phyloP scores from a whole-genome alignment of 1,140 invertebrate genomes.

The Triops longicaudatus region DNA sequence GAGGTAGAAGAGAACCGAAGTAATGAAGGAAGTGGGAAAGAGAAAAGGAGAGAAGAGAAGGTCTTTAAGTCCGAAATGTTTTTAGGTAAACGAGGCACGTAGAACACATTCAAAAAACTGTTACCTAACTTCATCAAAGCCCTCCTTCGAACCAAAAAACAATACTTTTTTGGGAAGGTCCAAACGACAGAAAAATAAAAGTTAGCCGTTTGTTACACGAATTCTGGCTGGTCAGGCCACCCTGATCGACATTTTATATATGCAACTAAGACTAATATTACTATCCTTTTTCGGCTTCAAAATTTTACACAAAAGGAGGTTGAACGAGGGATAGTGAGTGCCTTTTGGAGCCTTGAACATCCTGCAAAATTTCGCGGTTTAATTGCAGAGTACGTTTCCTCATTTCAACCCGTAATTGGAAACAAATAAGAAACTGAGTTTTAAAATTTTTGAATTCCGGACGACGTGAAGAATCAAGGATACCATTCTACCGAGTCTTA shows the following conservation, averaged over 20 bases:
- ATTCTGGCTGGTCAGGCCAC: neutral
- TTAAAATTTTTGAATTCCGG: too few relatives aligned
- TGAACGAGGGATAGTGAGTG: too few relatives aligned
- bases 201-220: neutral
- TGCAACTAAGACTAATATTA: neutral
- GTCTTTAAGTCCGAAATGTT: neutral
- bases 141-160: neutral
- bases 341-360: too few relatives aligned
- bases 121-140: neutral
- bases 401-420: too few relatives aligned
- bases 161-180: neutral
- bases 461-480: too few relatives aligned
- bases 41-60: neutral
- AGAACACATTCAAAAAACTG: constrained; percentile 4
- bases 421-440: too few relatives aligned
- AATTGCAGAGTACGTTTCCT: too few relatives aligned
- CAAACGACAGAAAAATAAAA: neutral
- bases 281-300: neutral
- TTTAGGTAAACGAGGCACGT: constrained; percentile 8
- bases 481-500: too few relatives aligned
- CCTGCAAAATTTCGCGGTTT: too few relatives aligned
- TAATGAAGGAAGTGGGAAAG: neutral
- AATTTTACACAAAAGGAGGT: neutral
- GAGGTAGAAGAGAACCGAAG: too few relatives aligned
- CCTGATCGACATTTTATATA: constrained; percentile 10